These are phyloP conservation scores for Agrotis segetum DNA, from an alignment of 2,888 invertebrate genomes.

Conservation along the genomic window DNA sequence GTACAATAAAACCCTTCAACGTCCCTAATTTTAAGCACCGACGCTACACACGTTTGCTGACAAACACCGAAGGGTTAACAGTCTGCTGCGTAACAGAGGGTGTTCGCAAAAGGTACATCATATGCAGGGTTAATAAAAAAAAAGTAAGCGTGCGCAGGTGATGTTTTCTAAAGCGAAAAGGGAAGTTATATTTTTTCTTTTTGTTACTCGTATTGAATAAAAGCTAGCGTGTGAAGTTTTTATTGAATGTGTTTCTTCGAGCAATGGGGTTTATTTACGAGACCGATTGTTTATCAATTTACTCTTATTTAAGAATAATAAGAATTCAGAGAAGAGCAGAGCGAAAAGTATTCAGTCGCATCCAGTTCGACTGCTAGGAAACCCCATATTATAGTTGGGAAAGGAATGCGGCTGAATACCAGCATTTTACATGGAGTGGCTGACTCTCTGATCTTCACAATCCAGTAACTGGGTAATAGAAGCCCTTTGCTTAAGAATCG, in stretches of 20 bases:
- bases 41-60: slow-evolving; percentile 78
- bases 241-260: slow-evolving; percentile 29
- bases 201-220: slow-evolving; percentile 49
- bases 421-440: no score
- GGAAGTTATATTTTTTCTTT: slow-evolving; percentile 52
- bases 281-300: neutral
- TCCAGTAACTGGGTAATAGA: no score
- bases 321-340: neutral
- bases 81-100: slow-evolving; percentile 85
- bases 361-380: no score
- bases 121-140: slow-evolving; percentile 76
- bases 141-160: slow-evolving; percentile 69
- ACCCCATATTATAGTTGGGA: no score
- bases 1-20: slow-evolving; percentile 77
- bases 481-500: no score
- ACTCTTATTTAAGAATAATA: neutral
- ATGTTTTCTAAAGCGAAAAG: slow-evolving; percentile 61
- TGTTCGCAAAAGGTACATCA: slow-evolving; percentile 77
- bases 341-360: no score
- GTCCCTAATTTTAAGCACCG: slow-evolving; percentile 78
- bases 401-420: no score
- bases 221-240: slow-evolving; percentile 42
- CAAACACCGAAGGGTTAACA: slow-evolving; percentile 87
- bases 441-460: no score
- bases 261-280: neutral